Percentiles rank a stretch among this genome's conserved stretches.
These are phyloP conservation scores for Amphipyra berbera DNA, from an alignment of 2,888 invertebrate species.

Conservation along the genomic window DNA sequence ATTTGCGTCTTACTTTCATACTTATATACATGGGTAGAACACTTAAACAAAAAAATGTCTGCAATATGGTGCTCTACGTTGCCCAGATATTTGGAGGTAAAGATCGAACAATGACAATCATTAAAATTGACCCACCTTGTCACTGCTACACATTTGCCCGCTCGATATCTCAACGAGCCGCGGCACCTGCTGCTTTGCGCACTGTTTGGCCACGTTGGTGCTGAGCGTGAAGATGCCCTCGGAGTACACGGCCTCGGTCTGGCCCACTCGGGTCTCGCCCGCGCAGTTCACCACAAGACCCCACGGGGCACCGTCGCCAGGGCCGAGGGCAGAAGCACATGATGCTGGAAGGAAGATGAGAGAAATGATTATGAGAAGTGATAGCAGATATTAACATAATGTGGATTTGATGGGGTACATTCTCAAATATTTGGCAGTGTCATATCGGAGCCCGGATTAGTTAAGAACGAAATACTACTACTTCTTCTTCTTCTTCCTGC, in stretches of 20 bases:
- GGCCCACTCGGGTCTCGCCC: constrained; percentile 96
- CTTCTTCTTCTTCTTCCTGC: too few relatives aligned
- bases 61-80: too few relatives aligned
- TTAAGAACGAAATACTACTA: too few relatives aligned
- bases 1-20: too few relatives aligned
- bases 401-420: too few relatives aligned
- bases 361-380: background rate
- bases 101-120: too few relatives aligned
- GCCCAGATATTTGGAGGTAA: too few relatives aligned
- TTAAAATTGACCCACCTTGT: constrained; percentile 91
- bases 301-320: constrained; percentile 91
- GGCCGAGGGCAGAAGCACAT: constrained; percentile 93
- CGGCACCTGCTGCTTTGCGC: constrained; percentile 92
- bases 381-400: background rate
- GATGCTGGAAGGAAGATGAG: constrained; percentile 90
- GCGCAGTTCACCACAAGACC: constrained; percentile 97
- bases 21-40: too few relatives aligned
- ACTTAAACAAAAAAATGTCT: too few relatives aligned
- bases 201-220: constrained; percentile 94
- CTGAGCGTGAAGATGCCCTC: constrained; percentile 96
- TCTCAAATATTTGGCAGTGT: too few relatives aligned
- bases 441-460: too few relatives aligned
- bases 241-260: constrained; percentile 96
- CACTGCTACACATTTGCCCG: constrained; percentile 94
- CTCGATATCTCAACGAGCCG: constrained; percentile 96